phyloP scores from a whole-genome alignment of 1,140 invertebrate species.

The Drosophila ohnishii region DNA sequence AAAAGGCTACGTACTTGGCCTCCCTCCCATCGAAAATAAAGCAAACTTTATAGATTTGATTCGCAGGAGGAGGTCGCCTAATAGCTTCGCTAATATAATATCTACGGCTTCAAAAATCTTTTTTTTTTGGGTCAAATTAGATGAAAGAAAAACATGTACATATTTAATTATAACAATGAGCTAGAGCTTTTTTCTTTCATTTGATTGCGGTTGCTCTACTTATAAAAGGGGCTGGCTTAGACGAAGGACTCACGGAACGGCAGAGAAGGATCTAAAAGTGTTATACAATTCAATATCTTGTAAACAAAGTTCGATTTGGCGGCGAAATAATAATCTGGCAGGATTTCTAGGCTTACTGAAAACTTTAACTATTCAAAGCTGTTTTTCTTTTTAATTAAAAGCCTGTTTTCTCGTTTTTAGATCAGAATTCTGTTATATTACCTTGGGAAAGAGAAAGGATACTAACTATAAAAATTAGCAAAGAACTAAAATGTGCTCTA shows the following conservation, averaged over 20 bases:
- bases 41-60: constrained; percentile 37
- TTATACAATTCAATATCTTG: background rate
- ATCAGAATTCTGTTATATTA: background rate
- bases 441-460: background rate
- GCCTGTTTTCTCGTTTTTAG: too few relatives aligned
- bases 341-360: background rate
- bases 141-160: constrained; percentile 3
- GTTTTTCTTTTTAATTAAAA: background rate
- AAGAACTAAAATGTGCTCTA: background rate
- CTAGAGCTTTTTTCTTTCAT: constrained; percentile 4
- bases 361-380: too few relatives aligned
- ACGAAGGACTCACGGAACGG: constrained; percentile 23
- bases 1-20: background rate
- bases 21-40: constrained; percentile 16
- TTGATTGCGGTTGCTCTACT: background rate
- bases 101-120: constrained; percentile 11
- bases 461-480: background rate
- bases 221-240: constrained; percentile 17
- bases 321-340: too few relatives aligned
- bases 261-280: constrained; percentile 15
- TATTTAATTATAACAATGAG: background rate
- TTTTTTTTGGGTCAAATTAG: constrained; percentile 4
- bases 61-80: constrained; percentile 2
- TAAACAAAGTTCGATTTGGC: background rate
- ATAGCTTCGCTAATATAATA: constrained; percentile 49